phyloP scores from a whole-genome alignment of 2,113 vertebrate genomes.

The Hippocampus comes region DNA sequence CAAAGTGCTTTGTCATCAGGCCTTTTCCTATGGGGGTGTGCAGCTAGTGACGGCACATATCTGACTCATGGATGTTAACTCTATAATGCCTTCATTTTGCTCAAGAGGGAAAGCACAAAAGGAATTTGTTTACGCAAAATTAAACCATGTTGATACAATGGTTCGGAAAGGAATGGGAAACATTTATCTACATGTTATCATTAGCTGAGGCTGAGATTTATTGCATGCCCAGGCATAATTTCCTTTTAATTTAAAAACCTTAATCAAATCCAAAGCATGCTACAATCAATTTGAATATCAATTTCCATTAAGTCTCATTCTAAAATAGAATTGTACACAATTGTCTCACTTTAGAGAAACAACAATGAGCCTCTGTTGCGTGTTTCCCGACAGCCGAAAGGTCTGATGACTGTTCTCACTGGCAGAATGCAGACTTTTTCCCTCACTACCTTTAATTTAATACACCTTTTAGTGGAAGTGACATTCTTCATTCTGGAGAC shows the following conservation, averaged over 20 bases:
- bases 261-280: neutral
- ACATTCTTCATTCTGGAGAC: constrained; percentile 6
- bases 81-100: neutral
- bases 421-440: neutral
- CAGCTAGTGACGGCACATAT: constrained; percentile 50
- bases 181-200: neutral
- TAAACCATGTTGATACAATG: neutral
- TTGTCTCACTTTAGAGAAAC: neutral
- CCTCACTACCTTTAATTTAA: neutral
- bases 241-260: neutral
- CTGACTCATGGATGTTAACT: constrained; percentile 59
- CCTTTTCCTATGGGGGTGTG: constrained; percentile 53
- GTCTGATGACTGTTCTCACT: neutral
- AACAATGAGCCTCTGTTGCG: neutral
- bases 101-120: neutral
- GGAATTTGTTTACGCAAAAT: neutral
- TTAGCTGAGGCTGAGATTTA: neutral
- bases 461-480: neutral
- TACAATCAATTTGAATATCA: neutral
- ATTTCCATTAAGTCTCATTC: neutral
- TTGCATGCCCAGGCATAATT: neutral
- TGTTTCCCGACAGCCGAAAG: neutral
- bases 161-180: neutral
- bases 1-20: constrained; percentile 61
- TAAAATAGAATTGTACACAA: neutral